Evolutionary conservation across 64 coral and sea anemone species (phyloP), one percentile per base, ranked within the genome.

Genomic region (Acropora tenuis): DNA sequence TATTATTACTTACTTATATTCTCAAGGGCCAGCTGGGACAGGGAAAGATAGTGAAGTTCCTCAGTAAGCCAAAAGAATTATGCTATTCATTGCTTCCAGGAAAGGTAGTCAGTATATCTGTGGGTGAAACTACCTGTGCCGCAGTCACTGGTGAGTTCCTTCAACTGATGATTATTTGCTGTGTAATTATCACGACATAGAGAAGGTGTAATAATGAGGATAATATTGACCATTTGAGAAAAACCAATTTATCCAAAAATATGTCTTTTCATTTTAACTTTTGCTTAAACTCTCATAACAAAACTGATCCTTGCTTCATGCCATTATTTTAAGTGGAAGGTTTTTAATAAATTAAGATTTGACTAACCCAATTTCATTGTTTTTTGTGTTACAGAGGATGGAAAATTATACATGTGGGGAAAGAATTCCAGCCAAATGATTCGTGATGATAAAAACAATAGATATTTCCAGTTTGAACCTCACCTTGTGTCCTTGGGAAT

Each of bases 41-140:
- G n/a, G 96, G 91, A 91, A 88, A 48, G 67, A 74, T 40, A 72
- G 68, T 95, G 43, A 95, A 95, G 89, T 99, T 96, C 92, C 78
- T 88, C 43, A 78, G 88, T 52, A 46, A 79, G 30, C 97, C 94
- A n/a, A 69, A 13, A 50, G 76, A 93, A 86, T 52, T 99, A 11
- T 83, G 72, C 7, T 17, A 67, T 18, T n/a, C 87, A 13, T 17
- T 53, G 6, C 60, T 95, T 50, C 79, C 89, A 17, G 89, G 86
- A 80, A 88, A 57, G n/a, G 68, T 86, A 10, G 41, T 88, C 41
- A 75, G 50, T 42, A 75, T 99, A 42, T 93, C 94, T 78, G 86
- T 95, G 30, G 94, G 97, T 80, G 97, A 99, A 86, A 99, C 93
- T 48, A 99, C 94, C 1, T 96, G 80, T 53, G 97, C 97, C 79